Evolutionary conservation across 2,797 vertebrate species (phyloP).

Genomic region (Sylvilagus floridanus): DNA sequence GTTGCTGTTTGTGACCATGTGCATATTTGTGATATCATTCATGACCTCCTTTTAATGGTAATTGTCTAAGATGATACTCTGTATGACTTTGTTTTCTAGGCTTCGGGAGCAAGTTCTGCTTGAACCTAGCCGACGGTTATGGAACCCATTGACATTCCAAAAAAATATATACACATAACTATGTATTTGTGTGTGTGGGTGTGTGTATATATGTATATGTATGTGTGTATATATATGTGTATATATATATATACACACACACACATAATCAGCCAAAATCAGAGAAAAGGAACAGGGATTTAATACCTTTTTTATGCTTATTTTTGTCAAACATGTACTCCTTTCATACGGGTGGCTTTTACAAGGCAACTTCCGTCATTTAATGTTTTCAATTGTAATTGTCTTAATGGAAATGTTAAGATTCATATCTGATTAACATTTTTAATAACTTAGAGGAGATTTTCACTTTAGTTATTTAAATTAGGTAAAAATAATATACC

Average conservation of each 20-base stretch:
- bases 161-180: slow-evolving; percentile 89
- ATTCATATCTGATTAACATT: slow-evolving; percentile 88
- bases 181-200: slow-evolving; percentile 82
- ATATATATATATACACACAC: slow-evolving; percentile 78
- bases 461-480: slow-evolving; percentile 86
- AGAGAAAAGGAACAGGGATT: slow-evolving; percentile 92
- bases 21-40: slow-evolving; percentile 82
- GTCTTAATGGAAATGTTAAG: slow-evolving; percentile 88
- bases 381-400: slow-evolving; percentile 86
- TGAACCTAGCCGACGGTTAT: slow-evolving; percentile 94
- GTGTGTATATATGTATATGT: slow-evolving; percentile 83
- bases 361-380: slow-evolving; percentile 90
- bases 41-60: slow-evolving; percentile 76
- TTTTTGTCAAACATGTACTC: slow-evolving; percentile 91
- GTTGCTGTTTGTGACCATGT: slow-evolving; percentile 78
- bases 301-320: slow-evolving; percentile 92
- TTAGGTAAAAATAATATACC: slow-evolving; percentile 78
- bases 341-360: slow-evolving; percentile 92
- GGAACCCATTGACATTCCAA: slow-evolving; percentile 99
- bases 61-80: slow-evolving; percentile 88
- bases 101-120: slow-evolving; percentile 97
- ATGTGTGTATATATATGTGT: slow-evolving; percentile 80
- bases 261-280: slow-evolving; percentile 91
- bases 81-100: slow-evolving; percentile 93
- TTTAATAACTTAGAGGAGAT: slow-evolving; percentile 86